Conservation (phyloP, 2,797 vertebrate genomes). For the Pangasius larnaudii region DNA sequence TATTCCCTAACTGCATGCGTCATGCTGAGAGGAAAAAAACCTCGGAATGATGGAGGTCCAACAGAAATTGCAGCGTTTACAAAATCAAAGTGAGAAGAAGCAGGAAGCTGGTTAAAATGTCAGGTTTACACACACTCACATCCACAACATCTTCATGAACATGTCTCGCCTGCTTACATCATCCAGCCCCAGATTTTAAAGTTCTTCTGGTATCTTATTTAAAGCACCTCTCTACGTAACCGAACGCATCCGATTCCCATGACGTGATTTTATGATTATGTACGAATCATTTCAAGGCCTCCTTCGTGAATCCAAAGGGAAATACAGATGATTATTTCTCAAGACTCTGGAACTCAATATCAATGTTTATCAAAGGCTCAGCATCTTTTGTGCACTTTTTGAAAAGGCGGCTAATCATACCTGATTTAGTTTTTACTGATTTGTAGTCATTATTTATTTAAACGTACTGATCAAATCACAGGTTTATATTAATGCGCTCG, state of each 20-base stretch:
- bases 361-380: neutral
- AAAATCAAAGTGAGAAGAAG: constrained; percentile 9
- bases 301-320: neutral
- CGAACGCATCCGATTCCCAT: neutral
- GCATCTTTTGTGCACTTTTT: neutral
- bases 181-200: neutral
- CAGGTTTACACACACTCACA: neutral
- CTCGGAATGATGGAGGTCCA: constrained; percentile 17
- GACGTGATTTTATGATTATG: neutral
- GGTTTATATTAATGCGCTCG: neutral
- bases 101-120: neutral
- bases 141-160: neutral
- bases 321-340: neutral
- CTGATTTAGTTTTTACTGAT: neutral
- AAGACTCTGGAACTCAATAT: neutral
- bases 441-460: neutral
- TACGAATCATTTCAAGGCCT: neutral
- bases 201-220: neutral
- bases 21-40: constrained; percentile 26
- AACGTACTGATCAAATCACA: neutral
- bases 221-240: neutral
- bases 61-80: neutral
- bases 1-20: constrained; percentile 49
- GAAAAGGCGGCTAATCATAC: neutral
- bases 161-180: neutral